These are phyloP conservation scores for Cheilosia vulpina DNA, from an alignment of 2,888 invertebrate genomes.

Conservation along the genomic window DNA sequence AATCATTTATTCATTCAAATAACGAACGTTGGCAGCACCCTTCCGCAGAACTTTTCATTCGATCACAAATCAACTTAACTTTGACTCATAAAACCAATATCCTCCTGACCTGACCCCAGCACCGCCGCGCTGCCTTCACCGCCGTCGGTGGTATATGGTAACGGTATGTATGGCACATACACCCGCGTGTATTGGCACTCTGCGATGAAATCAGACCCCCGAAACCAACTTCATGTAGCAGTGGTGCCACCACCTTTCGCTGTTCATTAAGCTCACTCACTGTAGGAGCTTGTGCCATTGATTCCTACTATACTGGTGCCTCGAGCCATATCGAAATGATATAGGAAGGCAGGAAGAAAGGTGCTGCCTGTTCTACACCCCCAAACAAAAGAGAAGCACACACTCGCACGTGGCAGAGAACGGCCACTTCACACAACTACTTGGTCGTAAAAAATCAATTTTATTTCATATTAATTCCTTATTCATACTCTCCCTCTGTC, in stretches of 20 bases:
- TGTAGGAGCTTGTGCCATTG: slow-evolving; percentile 2
- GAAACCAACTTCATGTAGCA: slow-evolving; percentile 20
- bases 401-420: slow-evolving; percentile 16
- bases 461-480: slow-evolving; percentile 68
- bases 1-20: slow-evolving; percentile 66
- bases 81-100: slow-evolving; percentile 69
- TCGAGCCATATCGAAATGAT: slow-evolving; percentile 35
- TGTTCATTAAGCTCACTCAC: slow-evolving; percentile 65
- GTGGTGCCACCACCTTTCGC: slow-evolving; percentile 52
- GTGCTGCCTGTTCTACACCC: slow-evolving; percentile 4
- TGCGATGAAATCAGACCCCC: slow-evolving; percentile 62
- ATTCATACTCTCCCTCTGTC: slow-evolving; percentile 1
- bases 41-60: slow-evolving; percentile 15
- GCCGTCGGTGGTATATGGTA: not conserved
- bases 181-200: slow-evolving; percentile 23
- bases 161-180: slow-evolving; percentile 34
- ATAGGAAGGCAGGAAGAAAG: slow-evolving; percentile 42
- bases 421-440: slow-evolving; percentile 54
- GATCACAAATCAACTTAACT: slow-evolving; percentile 70
- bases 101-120: slow-evolving; percentile 37
- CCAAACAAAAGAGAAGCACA: slow-evolving; percentile 4
- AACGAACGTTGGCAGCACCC: slow-evolving; percentile 7
- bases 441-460: slow-evolving; percentile 72
- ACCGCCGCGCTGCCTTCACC: not conserved
- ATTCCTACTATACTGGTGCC: not conserved